Evolutionary conservation across 2,797 vertebrate genomes (phyloP), one percentile per base, ranked within the genome.

Genomic region (Cephalopachus bancanus): DNA sequence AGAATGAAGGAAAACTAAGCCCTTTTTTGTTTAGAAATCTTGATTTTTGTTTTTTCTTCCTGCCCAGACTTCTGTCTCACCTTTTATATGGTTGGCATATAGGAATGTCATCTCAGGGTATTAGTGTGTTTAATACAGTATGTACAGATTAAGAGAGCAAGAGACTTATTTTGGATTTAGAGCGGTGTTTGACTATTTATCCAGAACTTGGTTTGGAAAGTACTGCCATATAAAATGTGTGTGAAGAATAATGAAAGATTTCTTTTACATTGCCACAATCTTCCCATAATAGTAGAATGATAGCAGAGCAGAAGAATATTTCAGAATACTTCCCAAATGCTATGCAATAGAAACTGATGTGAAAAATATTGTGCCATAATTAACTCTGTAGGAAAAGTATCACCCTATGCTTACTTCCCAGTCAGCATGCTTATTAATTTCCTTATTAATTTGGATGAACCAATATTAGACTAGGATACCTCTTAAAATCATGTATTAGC

Each of bases 201-300:
- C 71, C 7, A 93, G 75, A 93, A 92, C 84, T 33, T 60, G 49
- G 4, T 92, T 71, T 95, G 51, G 55, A 78, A 94, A 81, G 44
- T 87, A 17, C 44, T 11, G 7, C 15, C n/a, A 4, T 81, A 60
- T 93, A 88, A 93, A 81, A 60, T 74, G 59, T 22, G 10, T 62
- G 20, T 12, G 24, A 80, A 71, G 1, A 37, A 11, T 87, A 30
- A 20, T 53, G 1, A 79, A 92, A 75, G 19, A 83, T 93, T 83
- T 44, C 15, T 79, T 93, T 95, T 93, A 90, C 10, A 51, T 80
- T 89, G 49, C 89, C 49, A 44, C 0, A 84, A 3, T 93, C 53
- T 95, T 72, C 11, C 89, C 83, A 15, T 26, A 28, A 69, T 90
- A 69, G 44, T 44, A 44, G 44, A 44, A 44, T 88, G 15, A 33